Conservation (phyloP, 2,888 invertebrate species). For the Mayetiola destructor region DNA sequence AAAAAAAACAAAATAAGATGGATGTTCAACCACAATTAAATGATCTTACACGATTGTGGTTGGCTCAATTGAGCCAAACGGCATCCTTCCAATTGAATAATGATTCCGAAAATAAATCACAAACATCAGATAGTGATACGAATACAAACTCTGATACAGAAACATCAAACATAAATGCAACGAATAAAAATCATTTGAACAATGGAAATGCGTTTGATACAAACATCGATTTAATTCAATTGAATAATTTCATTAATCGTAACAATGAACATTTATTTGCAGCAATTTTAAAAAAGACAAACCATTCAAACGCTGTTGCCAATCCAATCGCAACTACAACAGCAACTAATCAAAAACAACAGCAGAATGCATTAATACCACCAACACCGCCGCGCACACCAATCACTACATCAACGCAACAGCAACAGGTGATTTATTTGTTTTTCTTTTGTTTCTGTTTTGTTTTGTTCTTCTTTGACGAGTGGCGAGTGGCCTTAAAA, state of each 20-base stretch:
- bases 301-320: background rate
- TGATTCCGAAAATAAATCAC: background rate
- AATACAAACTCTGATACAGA: background rate
- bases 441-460: background rate
- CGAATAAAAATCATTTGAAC: background rate
- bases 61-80: background rate
- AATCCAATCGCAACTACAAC: background rate
- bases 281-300: background rate
- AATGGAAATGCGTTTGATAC: background rate
- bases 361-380: conserved; percentile 16
- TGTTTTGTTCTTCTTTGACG: too few species aligned
- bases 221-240: too few species aligned
- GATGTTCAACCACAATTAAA: conserved; percentile 4
- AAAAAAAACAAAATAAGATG: background rate
- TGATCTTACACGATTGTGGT: background rate
- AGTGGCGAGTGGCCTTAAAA: background rate
- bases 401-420: conserved; percentile 12
- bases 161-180: background rate
- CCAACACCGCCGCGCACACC: conserved; percentile 21
- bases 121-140: background rate
- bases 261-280: conserved; percentile 5
- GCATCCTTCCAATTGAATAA: background rate
- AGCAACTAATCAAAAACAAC: conserved; percentile 6
- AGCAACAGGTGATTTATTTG: background rate
- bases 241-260: background rate